Percentiles rank a stretch among this genome's conserved stretches.
Evolutionary conservation across 2,888 invertebrate genomes (phyloP).

Genomic region (Magallana nippona): DNA sequence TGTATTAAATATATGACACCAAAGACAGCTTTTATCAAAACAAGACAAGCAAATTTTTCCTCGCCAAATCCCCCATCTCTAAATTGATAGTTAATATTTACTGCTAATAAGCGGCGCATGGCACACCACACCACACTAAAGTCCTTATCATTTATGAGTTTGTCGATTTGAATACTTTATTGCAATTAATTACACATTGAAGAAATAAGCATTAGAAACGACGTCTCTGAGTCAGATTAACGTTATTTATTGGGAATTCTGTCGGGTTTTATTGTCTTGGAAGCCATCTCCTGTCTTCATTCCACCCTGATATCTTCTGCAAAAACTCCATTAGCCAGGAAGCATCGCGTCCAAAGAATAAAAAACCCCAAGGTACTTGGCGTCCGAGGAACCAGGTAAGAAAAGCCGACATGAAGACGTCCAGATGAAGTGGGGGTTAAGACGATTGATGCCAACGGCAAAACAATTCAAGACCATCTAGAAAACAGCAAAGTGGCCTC

Average conservation of each 20-base stretch:
- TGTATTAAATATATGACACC: constrained; percentile 51
- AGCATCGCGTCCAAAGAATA: constrained; percentile 14
- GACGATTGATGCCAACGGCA: constrained; percentile 9
- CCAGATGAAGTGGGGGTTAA: constrained; percentile 12
- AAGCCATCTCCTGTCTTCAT: constrained; percentile 18
- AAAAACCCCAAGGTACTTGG: background rate
- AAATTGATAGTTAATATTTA: constrained; percentile 41
- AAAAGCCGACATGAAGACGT: constrained; percentile 11
- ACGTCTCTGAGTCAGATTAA: constrained; percentile 35
- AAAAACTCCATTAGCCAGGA: constrained; percentile 4
- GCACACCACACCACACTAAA: constrained; percentile 32
- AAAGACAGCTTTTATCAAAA: constrained; percentile 47
- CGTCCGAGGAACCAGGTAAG: background rate
- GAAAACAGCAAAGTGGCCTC: background rate
- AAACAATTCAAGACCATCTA: constrained; percentile 18
- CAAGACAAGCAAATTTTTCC: constrained; percentile 42
- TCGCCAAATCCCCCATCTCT: constrained; percentile 38
- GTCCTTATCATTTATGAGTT: constrained; percentile 42
- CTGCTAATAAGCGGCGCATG: constrained; percentile 46
- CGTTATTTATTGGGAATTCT: constrained; percentile 36
- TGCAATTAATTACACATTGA: constrained; percentile 43
- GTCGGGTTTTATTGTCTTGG: constrained; percentile 14
- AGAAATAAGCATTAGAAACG: constrained; percentile 24
- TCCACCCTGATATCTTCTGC: constrained; percentile 25
- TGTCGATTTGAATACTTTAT: constrained; percentile 44